These are phyloP conservation scores for Hymenopus coronatus DNA, from an alignment of 2,888 invertebrate genomes.

Conservation along the genomic window DNA sequence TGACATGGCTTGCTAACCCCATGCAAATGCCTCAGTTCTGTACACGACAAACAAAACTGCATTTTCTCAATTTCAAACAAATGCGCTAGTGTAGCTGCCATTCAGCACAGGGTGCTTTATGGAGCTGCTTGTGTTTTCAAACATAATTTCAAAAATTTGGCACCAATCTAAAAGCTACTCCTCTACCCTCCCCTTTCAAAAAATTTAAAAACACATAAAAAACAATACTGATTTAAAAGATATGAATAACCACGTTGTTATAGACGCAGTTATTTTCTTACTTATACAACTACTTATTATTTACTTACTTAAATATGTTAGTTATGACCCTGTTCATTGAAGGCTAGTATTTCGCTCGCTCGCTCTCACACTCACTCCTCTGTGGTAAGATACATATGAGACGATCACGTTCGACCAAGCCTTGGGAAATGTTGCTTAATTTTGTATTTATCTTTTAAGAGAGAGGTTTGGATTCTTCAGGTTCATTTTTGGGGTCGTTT, in stretches of 20 bases:
- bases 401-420: not conserved
- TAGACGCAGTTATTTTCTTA: slow-evolving; percentile 32
- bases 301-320: slow-evolving; percentile 32
- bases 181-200: slow-evolving; percentile 32
- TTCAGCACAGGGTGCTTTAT: not conserved
- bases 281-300: slow-evolving; percentile 34
- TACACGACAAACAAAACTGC: not conserved
- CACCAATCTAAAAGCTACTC: slow-evolving; percentile 24
- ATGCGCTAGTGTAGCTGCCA: not conserved
- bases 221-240: slow-evolving; percentile 32
- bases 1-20: not conserved
- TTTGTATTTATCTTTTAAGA: not conserved
- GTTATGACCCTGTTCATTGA: slow-evolving; percentile 37
- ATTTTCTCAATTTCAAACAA: not conserved
- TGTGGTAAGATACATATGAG: not conserved
- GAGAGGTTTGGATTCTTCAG: slow-evolving; percentile 14
- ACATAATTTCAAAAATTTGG: not conserved
- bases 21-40: not conserved
- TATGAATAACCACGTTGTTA: slow-evolving; percentile 28
- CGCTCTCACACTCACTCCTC: slow-evolving; percentile 9
- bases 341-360: slow-evolving; percentile 33
- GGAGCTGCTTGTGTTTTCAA: not conserved
- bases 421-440: not conserved
- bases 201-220: slow-evolving; percentile 34
- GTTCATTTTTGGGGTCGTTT: not conserved